phyloP scores from a whole-genome alignment of 2,113 vertebrate species.

The Strix aluco region DNA sequence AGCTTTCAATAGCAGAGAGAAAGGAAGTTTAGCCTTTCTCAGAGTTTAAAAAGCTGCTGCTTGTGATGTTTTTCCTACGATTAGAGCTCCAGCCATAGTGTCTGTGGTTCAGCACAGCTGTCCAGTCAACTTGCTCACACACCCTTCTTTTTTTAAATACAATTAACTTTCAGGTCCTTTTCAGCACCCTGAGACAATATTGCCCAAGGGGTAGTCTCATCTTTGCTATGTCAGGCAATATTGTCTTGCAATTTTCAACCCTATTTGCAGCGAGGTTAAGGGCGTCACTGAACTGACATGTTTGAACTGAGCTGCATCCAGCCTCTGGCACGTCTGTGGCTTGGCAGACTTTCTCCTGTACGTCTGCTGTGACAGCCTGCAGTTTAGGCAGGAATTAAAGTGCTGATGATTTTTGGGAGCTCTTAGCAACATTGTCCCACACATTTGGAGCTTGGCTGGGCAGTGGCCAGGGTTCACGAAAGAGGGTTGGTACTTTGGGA shows the following conservation, averaged over 20 bases:
- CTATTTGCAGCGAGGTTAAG: not conserved
- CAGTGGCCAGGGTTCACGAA: not conserved
- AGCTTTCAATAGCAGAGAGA: not conserved
- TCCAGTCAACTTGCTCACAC: not conserved
- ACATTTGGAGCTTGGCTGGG: not conserved
- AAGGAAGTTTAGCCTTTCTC: not conserved
- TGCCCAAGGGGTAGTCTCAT: not conserved
- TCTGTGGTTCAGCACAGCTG: not conserved
- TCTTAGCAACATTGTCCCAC: not conserved
- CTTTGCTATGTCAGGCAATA: not conserved
- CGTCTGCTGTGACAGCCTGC: not conserved
- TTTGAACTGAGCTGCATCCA: not conserved
- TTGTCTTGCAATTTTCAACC: not conserved
- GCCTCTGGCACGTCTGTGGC: accelerated
- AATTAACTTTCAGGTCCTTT: not conserved
- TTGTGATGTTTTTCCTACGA: not conserved
- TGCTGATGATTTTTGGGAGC: not conserved
- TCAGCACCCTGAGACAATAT: not conserved
- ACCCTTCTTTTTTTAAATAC: not conserved
- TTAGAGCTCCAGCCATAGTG: not conserved
- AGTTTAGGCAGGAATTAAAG: not conserved
- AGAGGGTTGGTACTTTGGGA: not conserved
- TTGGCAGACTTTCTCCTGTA: not conserved
- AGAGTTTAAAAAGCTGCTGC: not conserved
- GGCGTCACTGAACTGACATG: not conserved